Evolutionary conservation across 2,888 invertebrate species (phyloP).

Genomic region (Gibbula magus): DNA sequence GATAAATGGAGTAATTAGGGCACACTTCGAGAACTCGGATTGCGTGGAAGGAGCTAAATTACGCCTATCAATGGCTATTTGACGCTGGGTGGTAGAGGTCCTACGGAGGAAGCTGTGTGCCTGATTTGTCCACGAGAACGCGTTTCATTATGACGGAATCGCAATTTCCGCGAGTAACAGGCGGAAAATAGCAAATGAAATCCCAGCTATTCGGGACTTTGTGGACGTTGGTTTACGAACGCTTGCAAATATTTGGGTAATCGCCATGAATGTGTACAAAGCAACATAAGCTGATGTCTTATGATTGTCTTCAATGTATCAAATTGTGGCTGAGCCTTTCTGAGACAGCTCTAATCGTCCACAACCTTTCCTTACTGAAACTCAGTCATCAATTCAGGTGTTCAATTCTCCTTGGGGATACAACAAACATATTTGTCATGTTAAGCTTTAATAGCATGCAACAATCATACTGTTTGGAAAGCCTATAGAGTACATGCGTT

Average conservation of each 20-base stretch:
- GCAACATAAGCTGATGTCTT: neutral
- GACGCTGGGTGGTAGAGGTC: neutral
- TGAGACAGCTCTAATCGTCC: too few species aligned
- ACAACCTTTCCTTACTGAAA: too few species aligned
- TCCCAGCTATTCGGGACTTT: neutral
- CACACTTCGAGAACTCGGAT: neutral
- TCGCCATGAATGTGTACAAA: neutral
- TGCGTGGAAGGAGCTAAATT: neutral
- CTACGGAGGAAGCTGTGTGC: neutral
- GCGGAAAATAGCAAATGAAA: constrained; percentile 1
- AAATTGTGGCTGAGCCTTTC: too few species aligned
- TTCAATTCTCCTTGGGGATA: too few species aligned
- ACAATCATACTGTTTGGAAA: too few species aligned
- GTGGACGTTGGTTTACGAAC: neutral
- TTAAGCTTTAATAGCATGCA: too few species aligned
- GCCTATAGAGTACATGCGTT: too few species aligned
- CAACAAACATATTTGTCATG: too few species aligned
- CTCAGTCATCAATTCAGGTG: too few species aligned
- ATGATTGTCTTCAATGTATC: neutral
- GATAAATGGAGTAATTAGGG: constrained; percentile 7
- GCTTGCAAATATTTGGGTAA: neutral
- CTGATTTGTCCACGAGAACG: neutral
- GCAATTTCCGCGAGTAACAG: neutral
- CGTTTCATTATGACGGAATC: neutral
- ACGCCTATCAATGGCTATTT: neutral